Base-by-base conservation (phyloP, 1,140 invertebrate genomes). In the Euborellia annulipes region DNA sequence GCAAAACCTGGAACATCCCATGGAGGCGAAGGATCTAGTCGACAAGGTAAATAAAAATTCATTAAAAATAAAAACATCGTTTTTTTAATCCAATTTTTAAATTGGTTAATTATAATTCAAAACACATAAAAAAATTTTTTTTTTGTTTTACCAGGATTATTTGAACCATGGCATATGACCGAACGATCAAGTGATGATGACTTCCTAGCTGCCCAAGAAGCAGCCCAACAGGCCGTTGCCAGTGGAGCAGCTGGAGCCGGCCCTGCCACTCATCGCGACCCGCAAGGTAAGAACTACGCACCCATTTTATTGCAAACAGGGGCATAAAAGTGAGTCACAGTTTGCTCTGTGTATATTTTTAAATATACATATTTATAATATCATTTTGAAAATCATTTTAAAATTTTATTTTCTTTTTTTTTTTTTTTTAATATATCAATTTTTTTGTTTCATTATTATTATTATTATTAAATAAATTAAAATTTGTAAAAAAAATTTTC, bases 171-270 rank as follows among this genome's bases (percentile, higher is more conserved):
- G 78, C 77, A 78, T 60, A 70, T 78, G 56, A 73, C 74, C 46
- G 71, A 73, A 55, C 68, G 73, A 69, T 46, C 60, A 16, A 60
- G 60, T 58, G 78, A 81, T 52, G 77, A 79, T 65, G 73, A 79
- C 56, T 78, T 78, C 62, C 67, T 79, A 57, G 71, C 72, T 58
- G 72, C 75, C 57, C 77, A 79, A 67, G 76, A 81, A 62, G 73
- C 75, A 55, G 70, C 67, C 11, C 23, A 27, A 11, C 23, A 27
- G 23, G 23, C 23, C 4, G 23, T 27, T 6, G 23, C 23, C 11
- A 27, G 23, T 27, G 23, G 23, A 27, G 23, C 23, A 27, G 23
- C 23, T 27, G 23, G 23, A 27, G 23, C 23, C 23, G 23, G 23
- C 4, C 23, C 23, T 49, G 71, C 71, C 62, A 74, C 76, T 63